Conservation (phyloP, 1,140 invertebrate genomes). For the Drosophila parvula region DNA sequence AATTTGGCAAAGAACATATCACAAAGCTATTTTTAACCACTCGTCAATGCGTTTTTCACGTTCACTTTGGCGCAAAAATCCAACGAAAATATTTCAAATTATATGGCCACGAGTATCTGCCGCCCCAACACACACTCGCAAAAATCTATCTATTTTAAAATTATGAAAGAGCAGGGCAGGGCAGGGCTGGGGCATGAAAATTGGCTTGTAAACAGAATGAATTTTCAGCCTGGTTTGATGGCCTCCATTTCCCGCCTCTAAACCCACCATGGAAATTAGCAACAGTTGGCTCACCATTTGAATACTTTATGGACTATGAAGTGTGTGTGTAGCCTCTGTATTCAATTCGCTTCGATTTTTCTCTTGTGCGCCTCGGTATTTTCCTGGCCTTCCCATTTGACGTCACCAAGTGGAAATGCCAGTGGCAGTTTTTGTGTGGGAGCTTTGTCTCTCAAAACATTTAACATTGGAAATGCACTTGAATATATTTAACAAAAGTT, state of each 20-base stretch:
- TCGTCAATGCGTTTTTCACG: slow-evolving; percentile 66
- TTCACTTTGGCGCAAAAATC: slow-evolving; percentile 52
- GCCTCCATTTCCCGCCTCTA: slow-evolving; percentile 29
- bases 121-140: neutral
- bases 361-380: slow-evolving; percentile 27
- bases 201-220: slow-evolving; percentile 66
- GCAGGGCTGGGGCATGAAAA: slow-evolving; percentile 28
- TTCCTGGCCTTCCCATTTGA: slow-evolving; percentile 55
- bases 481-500: slow-evolving; percentile 26
- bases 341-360: slow-evolving; percentile 33
- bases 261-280: slow-evolving; percentile 62
- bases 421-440: slow-evolving; percentile 66
- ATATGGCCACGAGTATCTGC: slow-evolving; percentile 30
- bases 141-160: slow-evolving; percentile 53
- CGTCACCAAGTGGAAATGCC: slow-evolving; percentile 78
- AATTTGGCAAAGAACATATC: slow-evolving; percentile 52
- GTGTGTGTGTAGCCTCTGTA: slow-evolving; percentile 1
- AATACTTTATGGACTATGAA: slow-evolving; percentile 48
- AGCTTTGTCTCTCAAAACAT: slow-evolving; percentile 40
- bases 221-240: slow-evolving; percentile 38
- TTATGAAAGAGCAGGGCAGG: slow-evolving; percentile 55
- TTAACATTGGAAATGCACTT: slow-evolving; percentile 48
- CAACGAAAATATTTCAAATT: slow-evolving; percentile 44
- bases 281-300: slow-evolving; percentile 53
- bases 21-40: slow-evolving; percentile 30